Conservation (phyloP, 2,797 vertebrate genomes). For the Coendou prehensilis region DNA sequence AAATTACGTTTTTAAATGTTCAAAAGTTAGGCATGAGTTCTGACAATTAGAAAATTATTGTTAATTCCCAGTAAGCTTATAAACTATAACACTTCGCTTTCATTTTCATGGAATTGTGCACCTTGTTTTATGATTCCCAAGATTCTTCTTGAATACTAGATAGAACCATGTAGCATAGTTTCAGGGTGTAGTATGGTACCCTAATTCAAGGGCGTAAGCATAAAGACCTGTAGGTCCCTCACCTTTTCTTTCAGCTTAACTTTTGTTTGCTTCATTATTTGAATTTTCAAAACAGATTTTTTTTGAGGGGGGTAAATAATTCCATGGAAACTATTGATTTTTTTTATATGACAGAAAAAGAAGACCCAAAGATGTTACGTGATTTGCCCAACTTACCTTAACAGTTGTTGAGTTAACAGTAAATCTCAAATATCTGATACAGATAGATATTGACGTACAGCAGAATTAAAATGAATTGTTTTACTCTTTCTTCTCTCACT, state of each 20-base stretch:
- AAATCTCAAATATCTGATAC: background rate
- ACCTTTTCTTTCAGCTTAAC: background rate
- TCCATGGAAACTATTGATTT: background rate
- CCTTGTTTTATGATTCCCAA: background rate
- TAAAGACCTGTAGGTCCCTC: background rate
- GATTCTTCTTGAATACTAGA: background rate
- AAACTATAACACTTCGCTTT: background rate
- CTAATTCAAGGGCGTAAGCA: background rate
- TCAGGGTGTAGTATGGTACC: background rate
- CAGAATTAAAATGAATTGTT: background rate
- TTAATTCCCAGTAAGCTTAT: background rate
- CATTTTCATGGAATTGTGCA: background rate
- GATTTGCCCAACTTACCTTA: background rate
- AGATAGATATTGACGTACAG: background rate
- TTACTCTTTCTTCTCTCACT: background rate
- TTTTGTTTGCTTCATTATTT: slow-evolving; percentile 49
- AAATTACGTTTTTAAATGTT: background rate
- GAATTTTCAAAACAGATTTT: background rate
- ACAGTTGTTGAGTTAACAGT: background rate
- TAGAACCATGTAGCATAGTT: background rate
- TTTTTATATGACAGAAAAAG: background rate
- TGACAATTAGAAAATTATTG: slow-evolving; percentile 7
- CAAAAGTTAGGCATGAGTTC: slow-evolving; percentile 2
- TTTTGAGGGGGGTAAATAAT: background rate
- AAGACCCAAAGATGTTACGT: background rate